Conservation (phyloP, 2,113 vertebrate genomes). For the Hippoglossus stenolepis region DNA sequence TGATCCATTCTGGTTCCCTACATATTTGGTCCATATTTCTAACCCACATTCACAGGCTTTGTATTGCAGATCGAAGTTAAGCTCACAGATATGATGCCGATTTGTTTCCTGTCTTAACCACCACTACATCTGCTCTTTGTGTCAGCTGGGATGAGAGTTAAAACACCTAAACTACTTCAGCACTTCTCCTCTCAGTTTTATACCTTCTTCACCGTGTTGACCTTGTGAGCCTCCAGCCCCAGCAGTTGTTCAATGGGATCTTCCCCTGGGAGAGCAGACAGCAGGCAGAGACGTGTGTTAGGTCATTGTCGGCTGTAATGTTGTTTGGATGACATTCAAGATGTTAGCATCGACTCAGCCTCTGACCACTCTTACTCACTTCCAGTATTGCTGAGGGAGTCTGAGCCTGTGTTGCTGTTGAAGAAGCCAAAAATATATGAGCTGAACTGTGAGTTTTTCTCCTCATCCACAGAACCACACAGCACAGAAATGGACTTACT, state of each 20-base stretch:
- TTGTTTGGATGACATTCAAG: constrained; percentile 50
- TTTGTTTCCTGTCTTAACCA: constrained; percentile 1
- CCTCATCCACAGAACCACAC: background rate
- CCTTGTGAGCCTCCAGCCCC: constrained; percentile 85
- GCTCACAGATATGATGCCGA: background rate
- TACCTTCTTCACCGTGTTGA: constrained; percentile 90
- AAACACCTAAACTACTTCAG: constrained; percentile 18
- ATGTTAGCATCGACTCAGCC: constrained; percentile 49
- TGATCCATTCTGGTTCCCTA: background rate
- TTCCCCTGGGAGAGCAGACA: constrained; percentile 66
- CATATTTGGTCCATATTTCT: too few relatives aligned
- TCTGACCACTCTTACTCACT: constrained; percentile 64
- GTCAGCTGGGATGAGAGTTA: background rate
- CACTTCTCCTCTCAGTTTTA: constrained; percentile 12
- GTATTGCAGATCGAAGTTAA: too few relatives aligned
- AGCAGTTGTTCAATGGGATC: constrained; percentile 91
- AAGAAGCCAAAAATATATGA: constrained; percentile 22
- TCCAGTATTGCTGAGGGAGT: constrained; percentile 39
- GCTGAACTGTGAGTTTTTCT: constrained; percentile 1
- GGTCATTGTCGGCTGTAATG: constrained; percentile 16
- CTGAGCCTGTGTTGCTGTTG: constrained; percentile 36
- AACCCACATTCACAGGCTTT: background rate
- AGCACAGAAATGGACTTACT: constrained; percentile 71
- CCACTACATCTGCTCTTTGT: background rate
- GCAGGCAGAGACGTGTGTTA: constrained; percentile 38